Conservation (phyloP, 2,888 invertebrate species). For the Serrognathus titanus region DNA sequence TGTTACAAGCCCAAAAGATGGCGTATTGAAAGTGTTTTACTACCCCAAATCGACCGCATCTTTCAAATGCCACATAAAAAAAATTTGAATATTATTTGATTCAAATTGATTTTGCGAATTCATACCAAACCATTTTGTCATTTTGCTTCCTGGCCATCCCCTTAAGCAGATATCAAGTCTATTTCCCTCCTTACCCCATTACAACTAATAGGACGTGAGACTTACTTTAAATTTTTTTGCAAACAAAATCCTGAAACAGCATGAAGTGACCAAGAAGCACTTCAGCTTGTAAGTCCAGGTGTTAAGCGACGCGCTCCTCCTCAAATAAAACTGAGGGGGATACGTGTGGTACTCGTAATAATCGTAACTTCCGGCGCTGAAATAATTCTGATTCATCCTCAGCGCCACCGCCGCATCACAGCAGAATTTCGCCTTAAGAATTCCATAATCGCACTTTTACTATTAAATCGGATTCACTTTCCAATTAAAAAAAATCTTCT, state of each 20-base stretch:
- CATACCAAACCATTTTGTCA: no score
- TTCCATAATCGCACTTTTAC: neutral
- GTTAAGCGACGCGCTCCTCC: conserved; percentile 36
- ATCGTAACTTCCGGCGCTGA: conserved; percentile 21
- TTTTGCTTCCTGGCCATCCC: no score
- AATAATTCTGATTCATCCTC: conserved; percentile 13
- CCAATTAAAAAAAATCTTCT: neutral
- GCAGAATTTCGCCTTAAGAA: neutral
- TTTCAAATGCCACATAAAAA: no score
- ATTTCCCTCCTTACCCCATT: no score
- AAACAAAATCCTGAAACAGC: conserved; percentile 31
- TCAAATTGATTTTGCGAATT: no score
- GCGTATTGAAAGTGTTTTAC: no score
- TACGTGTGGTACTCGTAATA: conserved; percentile 34
- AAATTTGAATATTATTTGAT: no score
- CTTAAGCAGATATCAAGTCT: no score
- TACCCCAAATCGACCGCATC: no score
- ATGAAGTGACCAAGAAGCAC: conserved; percentile 34
- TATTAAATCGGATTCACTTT: neutral
- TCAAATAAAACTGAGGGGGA: conserved; percentile 39
- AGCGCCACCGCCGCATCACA: neutral
- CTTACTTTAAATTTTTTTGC: conserved; percentile 30
- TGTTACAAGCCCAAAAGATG: no score
- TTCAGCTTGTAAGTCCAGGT: conserved; percentile 41
- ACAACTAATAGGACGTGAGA: conserved; percentile 3